phyloP scores from a whole-genome alignment of 2,888 invertebrate species.

The Eilema sororculum region DNA sequence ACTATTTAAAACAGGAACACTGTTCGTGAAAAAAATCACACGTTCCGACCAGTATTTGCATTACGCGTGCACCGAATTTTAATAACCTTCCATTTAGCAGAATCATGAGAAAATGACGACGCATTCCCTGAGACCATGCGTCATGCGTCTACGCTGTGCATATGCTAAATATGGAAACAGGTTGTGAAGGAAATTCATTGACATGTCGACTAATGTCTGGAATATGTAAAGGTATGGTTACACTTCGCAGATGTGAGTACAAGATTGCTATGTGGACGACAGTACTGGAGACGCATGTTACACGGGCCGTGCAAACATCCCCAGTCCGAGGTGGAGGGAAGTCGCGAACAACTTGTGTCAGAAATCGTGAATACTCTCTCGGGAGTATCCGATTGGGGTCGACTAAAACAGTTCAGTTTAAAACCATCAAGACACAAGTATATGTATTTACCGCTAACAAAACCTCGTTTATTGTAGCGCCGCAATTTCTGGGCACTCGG shows the following conservation, averaged over 20 bases:
- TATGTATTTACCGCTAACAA: no score
- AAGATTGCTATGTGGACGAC: no score
- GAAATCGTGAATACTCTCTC: no score
- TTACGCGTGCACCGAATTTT: constrained; percentile 60
- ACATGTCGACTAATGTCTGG: not conserved
- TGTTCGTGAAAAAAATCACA: constrained; percentile 53
- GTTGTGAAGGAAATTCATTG: constrained; percentile 1
- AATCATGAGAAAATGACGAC: constrained; percentile 56
- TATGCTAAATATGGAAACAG: not conserved
- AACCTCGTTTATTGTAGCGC: no score
- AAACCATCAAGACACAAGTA: no score
- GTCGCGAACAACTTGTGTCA: no score
- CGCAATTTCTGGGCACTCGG: no score
- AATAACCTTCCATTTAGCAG: constrained; percentile 55
- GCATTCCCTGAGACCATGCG: constrained; percentile 32
- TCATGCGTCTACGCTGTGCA: not conserved
- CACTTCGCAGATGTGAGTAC: not conserved
- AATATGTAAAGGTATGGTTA: not conserved
- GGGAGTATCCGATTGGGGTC: no score
- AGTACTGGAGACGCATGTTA: no score
- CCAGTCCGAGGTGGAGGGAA: no score
- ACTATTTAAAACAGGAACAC: constrained; percentile 47
- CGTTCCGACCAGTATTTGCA: constrained; percentile 59
- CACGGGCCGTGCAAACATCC: no score
- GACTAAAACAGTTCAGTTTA: no score